These are phyloP conservation scores for Himalopsyche japonica DNA, from an alignment of 2,888 invertebrate species.

Conservation along the genomic window DNA sequence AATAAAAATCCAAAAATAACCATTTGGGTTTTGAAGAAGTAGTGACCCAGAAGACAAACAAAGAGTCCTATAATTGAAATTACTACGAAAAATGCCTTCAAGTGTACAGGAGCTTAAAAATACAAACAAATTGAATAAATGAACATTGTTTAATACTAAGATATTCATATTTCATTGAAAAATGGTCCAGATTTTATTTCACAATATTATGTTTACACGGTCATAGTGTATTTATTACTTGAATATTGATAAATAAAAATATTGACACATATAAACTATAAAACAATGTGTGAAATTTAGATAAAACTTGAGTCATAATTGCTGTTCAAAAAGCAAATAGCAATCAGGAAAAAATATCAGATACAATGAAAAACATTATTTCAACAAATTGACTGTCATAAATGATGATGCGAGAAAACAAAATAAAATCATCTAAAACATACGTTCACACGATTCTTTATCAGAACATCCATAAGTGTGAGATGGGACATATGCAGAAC, in stretches of 20 bases:
- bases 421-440: background rate
- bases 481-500: constrained; percentile 70
- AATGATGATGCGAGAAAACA: background rate
- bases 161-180: background rate
- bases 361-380: background rate
- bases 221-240: no score
- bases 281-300: background rate
- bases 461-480: constrained; percentile 68
- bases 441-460: constrained; percentile 53
- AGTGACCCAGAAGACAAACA: constrained; percentile 66
- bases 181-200: no score
- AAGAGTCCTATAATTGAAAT: constrained; percentile 65
- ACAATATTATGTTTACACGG: no score
- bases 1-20: constrained; percentile 63
- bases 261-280: no score
- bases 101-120: constrained; percentile 53
- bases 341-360: background rate
- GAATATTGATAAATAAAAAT: no score
- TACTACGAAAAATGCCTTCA: constrained; percentile 57
- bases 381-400: background rate
- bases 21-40: constrained; percentile 65
- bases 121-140: background rate
- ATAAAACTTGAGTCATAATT: background rate
- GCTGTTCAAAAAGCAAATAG: background rate
- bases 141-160: background rate